These are phyloP conservation scores for Numida meleagris DNA, from an alignment of 2,113 vertebrate genomes.

Conservation along the genomic window DNA sequence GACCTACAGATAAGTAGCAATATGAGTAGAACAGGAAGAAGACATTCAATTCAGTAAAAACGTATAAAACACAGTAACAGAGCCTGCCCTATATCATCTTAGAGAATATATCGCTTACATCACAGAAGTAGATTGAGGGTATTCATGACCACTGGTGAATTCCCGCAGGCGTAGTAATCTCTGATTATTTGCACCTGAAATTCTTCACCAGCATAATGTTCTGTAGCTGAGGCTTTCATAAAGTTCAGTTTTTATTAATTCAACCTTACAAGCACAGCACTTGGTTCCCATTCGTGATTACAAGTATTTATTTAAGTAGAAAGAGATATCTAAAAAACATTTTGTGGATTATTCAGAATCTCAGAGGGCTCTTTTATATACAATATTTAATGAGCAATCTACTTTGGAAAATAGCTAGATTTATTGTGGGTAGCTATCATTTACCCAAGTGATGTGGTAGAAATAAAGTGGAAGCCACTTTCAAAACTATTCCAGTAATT, in stretches of 20 bases:
- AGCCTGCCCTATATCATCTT: slow-evolving; percentile 7
- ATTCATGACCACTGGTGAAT: slow-evolving; percentile 51
- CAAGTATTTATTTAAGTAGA: slow-evolving; percentile 73
- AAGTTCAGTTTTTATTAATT: slow-evolving; percentile 77
- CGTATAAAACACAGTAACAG: not conserved
- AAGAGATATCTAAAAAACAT: slow-evolving; percentile 64
- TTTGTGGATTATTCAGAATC: slow-evolving; percentile 50
- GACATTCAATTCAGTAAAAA: slow-evolving; percentile 19
- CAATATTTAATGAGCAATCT: slow-evolving; percentile 51
- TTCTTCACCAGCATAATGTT: slow-evolving; percentile 61
- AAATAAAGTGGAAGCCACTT: slow-evolving; percentile 68
- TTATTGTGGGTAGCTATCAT: slow-evolving; percentile 60
- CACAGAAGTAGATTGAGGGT: slow-evolving; percentile 9
- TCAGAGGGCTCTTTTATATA: slow-evolving; percentile 59
- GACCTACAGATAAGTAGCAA: not conserved
- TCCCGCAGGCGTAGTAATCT: slow-evolving; percentile 28
- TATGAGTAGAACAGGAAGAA: not conserved
- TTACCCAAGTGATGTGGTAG: slow-evolving; percentile 45
- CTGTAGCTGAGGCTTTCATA: slow-evolving; percentile 49
- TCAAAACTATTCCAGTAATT: slow-evolving; percentile 62
- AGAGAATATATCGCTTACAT: slow-evolving; percentile 44
- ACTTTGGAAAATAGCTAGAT: slow-evolving; percentile 56
- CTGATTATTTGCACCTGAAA: slow-evolving; percentile 67
- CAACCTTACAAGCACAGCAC: slow-evolving; percentile 60
- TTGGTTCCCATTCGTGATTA: slow-evolving; percentile 53